Conservation (phyloP, 2,888 invertebrate species). For the Watsonalla binaria region DNA sequence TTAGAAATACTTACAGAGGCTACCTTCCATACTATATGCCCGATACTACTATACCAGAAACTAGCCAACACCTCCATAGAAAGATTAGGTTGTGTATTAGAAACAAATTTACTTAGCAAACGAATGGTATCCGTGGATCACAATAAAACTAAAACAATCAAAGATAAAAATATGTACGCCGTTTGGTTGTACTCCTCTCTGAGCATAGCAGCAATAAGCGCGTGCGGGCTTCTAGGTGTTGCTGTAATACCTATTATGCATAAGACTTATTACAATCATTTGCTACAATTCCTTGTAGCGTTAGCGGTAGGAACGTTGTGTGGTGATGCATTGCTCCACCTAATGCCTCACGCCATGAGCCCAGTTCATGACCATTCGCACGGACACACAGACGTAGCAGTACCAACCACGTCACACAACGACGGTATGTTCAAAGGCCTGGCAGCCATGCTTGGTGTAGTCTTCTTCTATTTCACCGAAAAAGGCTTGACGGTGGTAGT, state of each 20-base stretch:
- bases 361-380: constrained; percentile 46
- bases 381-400: constrained; percentile 26
- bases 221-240: constrained; percentile 92
- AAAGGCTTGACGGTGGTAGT: constrained; percentile 87
- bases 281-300: constrained; percentile 94
- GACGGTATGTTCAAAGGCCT: constrained; percentile 92
- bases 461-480: constrained; percentile 94
- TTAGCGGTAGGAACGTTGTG: constrained; percentile 94
- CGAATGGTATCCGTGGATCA: background rate
- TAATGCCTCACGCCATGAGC: constrained; percentile 90
- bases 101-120: constrained; percentile 27
- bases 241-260: constrained; percentile 95
- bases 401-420: constrained; percentile 68
- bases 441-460: constrained; percentile 88
- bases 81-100: constrained; percentile 77
- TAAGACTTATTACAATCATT: constrained; percentile 90
- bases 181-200: constrained; percentile 92
- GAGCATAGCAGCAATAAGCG: constrained; percentile 90
- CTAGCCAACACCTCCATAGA: constrained; percentile 75
- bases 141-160: constrained; percentile 33
- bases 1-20: constrained; percentile 36
- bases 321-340: constrained; percentile 94
- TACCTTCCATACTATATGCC: constrained; percentile 79
- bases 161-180: constrained; percentile 56
- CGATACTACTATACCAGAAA: constrained; percentile 83